Evolutionary conservation across 2,888 invertebrate species (phyloP), one percentile per base, ranked within the genome.

Genomic region (Barypeithes pellucidus): DNA sequence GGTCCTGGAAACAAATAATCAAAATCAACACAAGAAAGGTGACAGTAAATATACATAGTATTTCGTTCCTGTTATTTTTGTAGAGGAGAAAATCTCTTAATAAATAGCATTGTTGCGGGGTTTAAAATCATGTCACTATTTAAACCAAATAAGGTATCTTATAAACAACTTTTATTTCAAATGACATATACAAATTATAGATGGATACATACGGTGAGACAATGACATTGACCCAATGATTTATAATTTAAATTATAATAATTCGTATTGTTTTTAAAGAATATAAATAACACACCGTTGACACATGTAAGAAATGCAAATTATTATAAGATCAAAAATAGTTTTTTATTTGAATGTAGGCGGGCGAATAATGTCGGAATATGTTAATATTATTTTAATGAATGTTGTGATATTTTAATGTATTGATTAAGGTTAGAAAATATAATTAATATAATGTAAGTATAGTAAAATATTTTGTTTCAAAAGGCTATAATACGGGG

Each of bases 301-400:
- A 75, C 76, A 77, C 72, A 73, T 75, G 76, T 69, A 72, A 75
- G 60, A 74, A 77, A 77, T 77, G 77, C 67, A 72, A 77, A 77
- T 77, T 72, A 45, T 59, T 73, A 52, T 59, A 29, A 29, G 59
- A 73, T 69, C 57, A 65, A 60, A 61, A 60, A 50, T 20, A 33
- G 9, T 52, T 61, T 59, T 68, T 61, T 67, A 33, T 61, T 29
- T 50, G 22, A 22, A 11, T 24, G 77, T 77, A 61, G 77, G 77
- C 67, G 76, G 66, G n/a, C 22, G 18, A 70, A 67, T 75, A 73
- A 69, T 69, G 72, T 75, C 57, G 43, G 59, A 45, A 71, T 73
- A 73, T 73, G 71, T 67, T 67, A 74, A 73, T 73, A 57, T 36
- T 45, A 47, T 61, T 70, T 63, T 67, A 67, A 71, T 57, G 66